Conservation (phyloP, 2,113 vertebrate species). For the Dryoscopus gambensis region DNA sequence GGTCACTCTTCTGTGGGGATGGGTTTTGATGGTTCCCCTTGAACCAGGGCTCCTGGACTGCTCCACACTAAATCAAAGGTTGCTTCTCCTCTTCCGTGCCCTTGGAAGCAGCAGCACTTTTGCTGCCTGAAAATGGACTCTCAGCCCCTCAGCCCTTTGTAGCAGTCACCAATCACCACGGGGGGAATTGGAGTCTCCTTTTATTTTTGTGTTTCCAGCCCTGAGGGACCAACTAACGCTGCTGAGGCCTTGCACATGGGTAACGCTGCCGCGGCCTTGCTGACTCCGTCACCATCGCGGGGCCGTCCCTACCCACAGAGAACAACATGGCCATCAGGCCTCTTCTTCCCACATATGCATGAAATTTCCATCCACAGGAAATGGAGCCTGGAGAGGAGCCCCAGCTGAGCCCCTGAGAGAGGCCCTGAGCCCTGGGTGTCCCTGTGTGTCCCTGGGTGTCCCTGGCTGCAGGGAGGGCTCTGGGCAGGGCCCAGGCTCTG, state of each 20-base stretch:
- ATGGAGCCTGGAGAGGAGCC: background rate
- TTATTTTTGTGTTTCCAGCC: background rate
- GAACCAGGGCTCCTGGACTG: background rate
- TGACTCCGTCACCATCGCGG: accelerated
- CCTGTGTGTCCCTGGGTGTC: background rate
- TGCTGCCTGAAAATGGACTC: background rate
- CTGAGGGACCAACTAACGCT: background rate
- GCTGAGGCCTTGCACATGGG: background rate
- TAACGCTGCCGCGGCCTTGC: background rate
- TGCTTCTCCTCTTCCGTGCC: background rate
- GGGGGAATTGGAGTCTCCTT: background rate
- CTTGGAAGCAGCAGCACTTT: background rate
- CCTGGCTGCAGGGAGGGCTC: background rate
- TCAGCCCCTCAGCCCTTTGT: background rate
- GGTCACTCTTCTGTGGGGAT: background rate
- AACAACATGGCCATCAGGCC: accelerated
- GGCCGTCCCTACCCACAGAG: accelerated
- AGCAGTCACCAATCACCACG: background rate
- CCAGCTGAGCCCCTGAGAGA: background rate
- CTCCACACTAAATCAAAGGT: background rate
- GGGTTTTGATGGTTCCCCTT: background rate
- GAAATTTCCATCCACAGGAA: background rate
- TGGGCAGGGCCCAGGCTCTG: background rate
- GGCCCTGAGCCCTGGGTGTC: too few relatives aligned
- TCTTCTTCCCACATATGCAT: accelerated